Conservation (phyloP, 2,113 vertebrate species). For the Corapipo altera region DNA sequence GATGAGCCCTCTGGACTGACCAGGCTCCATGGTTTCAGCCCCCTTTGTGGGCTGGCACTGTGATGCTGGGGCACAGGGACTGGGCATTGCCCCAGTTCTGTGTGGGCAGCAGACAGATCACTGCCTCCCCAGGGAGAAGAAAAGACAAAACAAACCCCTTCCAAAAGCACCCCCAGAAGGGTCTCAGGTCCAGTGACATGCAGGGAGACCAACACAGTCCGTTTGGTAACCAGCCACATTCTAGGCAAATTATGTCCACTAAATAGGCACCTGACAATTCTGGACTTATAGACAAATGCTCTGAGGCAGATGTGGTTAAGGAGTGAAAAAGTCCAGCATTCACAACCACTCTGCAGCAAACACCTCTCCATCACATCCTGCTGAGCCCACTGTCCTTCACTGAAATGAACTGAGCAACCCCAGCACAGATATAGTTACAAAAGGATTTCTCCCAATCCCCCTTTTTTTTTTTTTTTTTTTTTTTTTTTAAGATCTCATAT, state of each 20-base stretch:
- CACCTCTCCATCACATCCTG: not conserved
- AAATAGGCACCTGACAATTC: not conserved
- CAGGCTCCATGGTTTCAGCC: fast-evolving
- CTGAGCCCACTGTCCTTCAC: not conserved
- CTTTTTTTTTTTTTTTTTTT: too few relatives aligned
- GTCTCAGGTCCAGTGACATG: fast-evolving
- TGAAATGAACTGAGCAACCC: not conserved
- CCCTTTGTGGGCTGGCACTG: not conserved
- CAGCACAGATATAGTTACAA: not conserved
- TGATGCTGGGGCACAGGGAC: fast-evolving
- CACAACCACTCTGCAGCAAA: not conserved
- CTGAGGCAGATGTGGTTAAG: not conserved
- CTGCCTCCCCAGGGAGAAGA: not conserved
- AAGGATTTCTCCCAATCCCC: not conserved
- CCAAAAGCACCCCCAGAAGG: not conserved
- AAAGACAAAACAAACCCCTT: not conserved
- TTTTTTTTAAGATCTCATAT: not conserved
- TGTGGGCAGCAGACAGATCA: not conserved
- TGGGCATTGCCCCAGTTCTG: fast-evolving
- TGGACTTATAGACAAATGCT: not conserved
- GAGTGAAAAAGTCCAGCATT: not conserved
- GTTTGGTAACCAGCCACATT: not conserved
- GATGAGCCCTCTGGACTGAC: not conserved
- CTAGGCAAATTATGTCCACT: not conserved
- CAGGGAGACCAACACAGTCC: not conserved